Percentiles rank a stretch among this genome's conserved stretches.
Evolutionary conservation across 2,888 invertebrate genomes (phyloP).

Genomic region (Chloroclysta siterata): DNA sequence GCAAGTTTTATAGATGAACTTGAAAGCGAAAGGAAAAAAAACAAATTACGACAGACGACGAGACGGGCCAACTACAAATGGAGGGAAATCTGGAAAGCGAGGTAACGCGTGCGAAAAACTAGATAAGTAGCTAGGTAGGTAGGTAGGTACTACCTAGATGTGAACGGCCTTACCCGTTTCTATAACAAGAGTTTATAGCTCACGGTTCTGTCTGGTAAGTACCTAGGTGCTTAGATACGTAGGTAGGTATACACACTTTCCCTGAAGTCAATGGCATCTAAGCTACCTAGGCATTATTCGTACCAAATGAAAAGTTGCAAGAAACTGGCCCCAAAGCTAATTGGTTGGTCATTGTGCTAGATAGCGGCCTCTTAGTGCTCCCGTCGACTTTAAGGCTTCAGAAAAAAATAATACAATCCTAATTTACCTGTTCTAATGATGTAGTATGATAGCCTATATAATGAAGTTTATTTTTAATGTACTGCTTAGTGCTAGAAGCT

Average conservation of each 20-base stretch:
- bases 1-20: constrained; percentile 7
- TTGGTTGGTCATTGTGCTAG: too few species aligned
- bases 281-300: constrained; percentile 15
- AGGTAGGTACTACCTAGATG: constrained; percentile 44
- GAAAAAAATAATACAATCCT: too few species aligned
- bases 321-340: too few species aligned
- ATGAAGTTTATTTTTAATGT: too few species aligned
- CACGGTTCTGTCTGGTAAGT: constrained; percentile 35
- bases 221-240: constrained; percentile 5
- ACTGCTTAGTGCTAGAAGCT: too few species aligned
- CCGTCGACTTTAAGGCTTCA: too few species aligned
- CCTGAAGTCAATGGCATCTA: constrained; percentile 38
- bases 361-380: too few species aligned
- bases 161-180: constrained; percentile 70
- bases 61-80: constrained; percentile 55
- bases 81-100: constrained; percentile 77
- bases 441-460: too few species aligned
- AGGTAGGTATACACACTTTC: constrained; percentile 46
- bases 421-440: too few species aligned
- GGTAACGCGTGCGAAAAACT: constrained; percentile 73
- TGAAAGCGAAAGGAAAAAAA: constrained; percentile 40
- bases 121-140: constrained; percentile 30
- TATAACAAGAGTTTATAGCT: constrained; percentile 51
- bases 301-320: not conserved
- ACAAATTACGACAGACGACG: constrained; percentile 15